Evolutionary conservation across 2,797 vertebrate genomes (phyloP).

Genomic region (Sebastes taczanowskii): DNA sequence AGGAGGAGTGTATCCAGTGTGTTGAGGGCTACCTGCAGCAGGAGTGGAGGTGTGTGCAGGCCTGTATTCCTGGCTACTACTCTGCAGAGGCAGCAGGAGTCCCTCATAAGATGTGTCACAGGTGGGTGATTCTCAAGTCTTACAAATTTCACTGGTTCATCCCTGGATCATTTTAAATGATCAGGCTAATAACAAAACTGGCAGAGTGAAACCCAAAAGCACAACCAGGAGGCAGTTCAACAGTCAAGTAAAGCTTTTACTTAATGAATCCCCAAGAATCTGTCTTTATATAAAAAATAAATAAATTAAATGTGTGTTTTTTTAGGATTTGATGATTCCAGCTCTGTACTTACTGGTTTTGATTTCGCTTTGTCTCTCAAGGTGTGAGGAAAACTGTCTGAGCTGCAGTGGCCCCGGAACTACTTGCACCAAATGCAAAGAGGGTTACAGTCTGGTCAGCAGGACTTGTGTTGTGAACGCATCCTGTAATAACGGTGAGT

Average conservation of each 20-base stretch:
- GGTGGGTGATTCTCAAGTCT: slow-evolving; percentile 68
- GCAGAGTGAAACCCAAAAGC: too few species aligned
- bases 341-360: background rate
- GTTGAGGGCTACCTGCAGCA: slow-evolving; percentile 76
- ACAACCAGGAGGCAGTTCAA: too few species aligned
- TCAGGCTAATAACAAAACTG: too few species aligned
- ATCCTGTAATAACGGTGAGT: slow-evolving; percentile 90
- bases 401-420: slow-evolving; percentile 85
- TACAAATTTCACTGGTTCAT: background rate
- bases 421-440: slow-evolving; percentile 85
- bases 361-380: slow-evolving; percentile 42
- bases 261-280: too few species aligned
- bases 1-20: slow-evolving; percentile 88
- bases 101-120: slow-evolving; percentile 87
- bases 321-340: background rate
- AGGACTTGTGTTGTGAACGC: slow-evolving; percentile 86
- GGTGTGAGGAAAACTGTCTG: slow-evolving; percentile 89
- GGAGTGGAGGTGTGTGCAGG: slow-evolving; percentile 87
- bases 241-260: too few species aligned
- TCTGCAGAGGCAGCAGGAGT: slow-evolving; percentile 78
- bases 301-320: background rate
- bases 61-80: slow-evolving; percentile 87
- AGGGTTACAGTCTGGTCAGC: slow-evolving; percentile 85
- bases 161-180: accelerated
- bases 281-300: background rate